Evolutionary conservation across 1,140 invertebrate species (phyloP).

Genomic region (Scaptodrosophila lebanonensis): DNA sequence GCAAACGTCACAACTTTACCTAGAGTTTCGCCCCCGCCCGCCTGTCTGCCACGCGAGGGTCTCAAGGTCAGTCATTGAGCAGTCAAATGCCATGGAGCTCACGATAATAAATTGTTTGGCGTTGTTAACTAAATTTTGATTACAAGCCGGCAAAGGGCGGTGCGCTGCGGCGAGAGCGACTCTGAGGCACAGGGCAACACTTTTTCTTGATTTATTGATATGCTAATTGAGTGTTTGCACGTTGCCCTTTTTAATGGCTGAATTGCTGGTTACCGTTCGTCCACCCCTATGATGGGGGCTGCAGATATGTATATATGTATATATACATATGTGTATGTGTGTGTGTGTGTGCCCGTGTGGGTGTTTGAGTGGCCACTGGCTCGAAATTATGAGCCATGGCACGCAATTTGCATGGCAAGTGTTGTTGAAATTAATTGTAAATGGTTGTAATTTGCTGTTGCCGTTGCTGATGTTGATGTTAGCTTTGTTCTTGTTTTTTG

Average conservation of each 20-base stretch:
- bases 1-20: conserved; percentile 62
- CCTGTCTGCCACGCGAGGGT: conserved; percentile 37
- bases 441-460: conserved; percentile 70
- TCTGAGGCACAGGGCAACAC: conserved; percentile 34
- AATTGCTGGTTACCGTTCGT: background rate
- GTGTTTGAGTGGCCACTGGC: no score
- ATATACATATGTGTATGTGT: background rate
- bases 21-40: no score
- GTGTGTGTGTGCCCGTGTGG: conserved; percentile 9
- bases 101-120: conserved; percentile 69
- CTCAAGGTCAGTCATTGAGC: conserved; percentile 26
- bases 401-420: conserved; percentile 69
- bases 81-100: conserved; percentile 8
- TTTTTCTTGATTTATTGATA: conserved; percentile 72
- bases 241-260: conserved; percentile 33
- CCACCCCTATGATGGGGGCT: conserved; percentile 18
- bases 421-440: conserved; percentile 73
- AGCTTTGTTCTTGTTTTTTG: no score
- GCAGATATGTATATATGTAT: conserved; percentile 17
- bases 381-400: conserved; percentile 70
- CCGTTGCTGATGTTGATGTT: conserved; percentile 4
- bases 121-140: conserved; percentile 73
- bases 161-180: background rate
- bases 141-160: conserved; percentile 24
- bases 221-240: conserved; percentile 73